Evolutionary conservation across 2,888 invertebrate species (phyloP).

Genomic region (Eupithecia subumbrata): DNA sequence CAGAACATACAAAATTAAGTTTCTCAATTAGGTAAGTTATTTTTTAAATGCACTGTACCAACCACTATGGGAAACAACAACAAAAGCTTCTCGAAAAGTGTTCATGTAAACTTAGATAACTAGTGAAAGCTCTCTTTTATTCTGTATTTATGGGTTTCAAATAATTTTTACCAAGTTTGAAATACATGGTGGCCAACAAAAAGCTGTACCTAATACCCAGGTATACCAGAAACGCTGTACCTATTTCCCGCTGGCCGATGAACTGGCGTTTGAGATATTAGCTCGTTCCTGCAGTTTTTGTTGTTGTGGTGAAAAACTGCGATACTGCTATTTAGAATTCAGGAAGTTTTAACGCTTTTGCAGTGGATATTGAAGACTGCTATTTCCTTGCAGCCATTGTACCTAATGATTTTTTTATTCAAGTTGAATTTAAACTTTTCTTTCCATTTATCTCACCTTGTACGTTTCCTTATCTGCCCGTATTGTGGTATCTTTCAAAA

Average conservation of each 20-base stretch:
- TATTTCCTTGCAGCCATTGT: background rate
- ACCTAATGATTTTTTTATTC: background rate
- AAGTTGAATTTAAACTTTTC: background rate
- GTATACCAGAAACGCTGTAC: background rate
- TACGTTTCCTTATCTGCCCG: background rate
- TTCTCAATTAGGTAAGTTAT: too few relatives aligned
- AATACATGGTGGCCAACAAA: background rate
- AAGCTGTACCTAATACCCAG: background rate
- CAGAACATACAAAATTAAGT: background rate
- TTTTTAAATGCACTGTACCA: background rate
- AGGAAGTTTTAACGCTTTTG: background rate
- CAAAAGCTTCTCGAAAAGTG: too few relatives aligned
- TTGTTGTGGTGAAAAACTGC: conserved; percentile 15
- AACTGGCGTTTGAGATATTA: conserved; percentile 35
- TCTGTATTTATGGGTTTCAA: too few relatives aligned
- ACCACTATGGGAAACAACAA: too few relatives aligned
- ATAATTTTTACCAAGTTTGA: conserved; percentile 6
- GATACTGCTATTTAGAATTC: background rate
- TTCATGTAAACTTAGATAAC: too few relatives aligned
- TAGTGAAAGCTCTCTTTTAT: too few relatives aligned
- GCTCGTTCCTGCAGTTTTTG: conserved; percentile 16
- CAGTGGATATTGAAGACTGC: background rate
- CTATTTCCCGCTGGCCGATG: conserved; percentile 20
- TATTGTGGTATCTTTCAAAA: background rate
- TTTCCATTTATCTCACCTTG: background rate